These are phyloP conservation scores for Motacilla alba DNA, from an alignment of 2,113 vertebrate genomes.

Conservation along the genomic window DNA sequence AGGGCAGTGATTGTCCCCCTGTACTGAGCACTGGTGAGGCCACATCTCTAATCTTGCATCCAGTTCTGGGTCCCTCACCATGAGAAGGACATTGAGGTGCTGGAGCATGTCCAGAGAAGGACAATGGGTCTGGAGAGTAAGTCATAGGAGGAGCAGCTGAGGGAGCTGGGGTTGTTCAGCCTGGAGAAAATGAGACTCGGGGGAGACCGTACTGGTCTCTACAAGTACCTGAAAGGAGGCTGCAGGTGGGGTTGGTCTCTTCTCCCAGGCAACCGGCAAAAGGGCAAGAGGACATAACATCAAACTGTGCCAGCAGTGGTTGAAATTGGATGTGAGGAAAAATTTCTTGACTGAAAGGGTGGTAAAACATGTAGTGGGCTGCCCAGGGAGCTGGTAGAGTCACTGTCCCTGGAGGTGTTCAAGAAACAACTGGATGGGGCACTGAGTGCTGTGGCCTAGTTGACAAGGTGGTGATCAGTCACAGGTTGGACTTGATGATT, in stretches of 20 bases:
- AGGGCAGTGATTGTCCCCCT: not conserved
- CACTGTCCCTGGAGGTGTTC: not conserved
- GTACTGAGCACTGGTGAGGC: not conserved
- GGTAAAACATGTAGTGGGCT: not conserved
- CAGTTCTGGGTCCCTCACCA: not conserved
- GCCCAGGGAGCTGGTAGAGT: not conserved
- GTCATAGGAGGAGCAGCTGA: not conserved
- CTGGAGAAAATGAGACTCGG: not conserved
- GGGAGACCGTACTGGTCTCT: not conserved
- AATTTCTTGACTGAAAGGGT: not conserved
- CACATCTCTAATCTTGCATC: not conserved
- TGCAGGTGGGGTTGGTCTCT: not conserved
- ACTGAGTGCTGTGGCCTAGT: not conserved
- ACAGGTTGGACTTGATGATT: not conserved
- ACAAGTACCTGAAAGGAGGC: not conserved
- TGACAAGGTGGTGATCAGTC: not conserved
- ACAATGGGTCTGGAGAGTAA: not conserved
- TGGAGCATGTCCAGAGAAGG: not conserved
- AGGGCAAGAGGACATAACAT: not conserved
- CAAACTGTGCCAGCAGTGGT: no score
- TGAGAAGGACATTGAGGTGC: not conserved
- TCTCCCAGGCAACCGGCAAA: not conserved
- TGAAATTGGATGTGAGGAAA: not conserved
- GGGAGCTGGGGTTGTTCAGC: not conserved
- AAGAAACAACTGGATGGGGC: rapidly evolving